Evolutionary conservation across 2,888 invertebrate species (phyloP).

Genomic region (Seira sanloemensis): DNA sequence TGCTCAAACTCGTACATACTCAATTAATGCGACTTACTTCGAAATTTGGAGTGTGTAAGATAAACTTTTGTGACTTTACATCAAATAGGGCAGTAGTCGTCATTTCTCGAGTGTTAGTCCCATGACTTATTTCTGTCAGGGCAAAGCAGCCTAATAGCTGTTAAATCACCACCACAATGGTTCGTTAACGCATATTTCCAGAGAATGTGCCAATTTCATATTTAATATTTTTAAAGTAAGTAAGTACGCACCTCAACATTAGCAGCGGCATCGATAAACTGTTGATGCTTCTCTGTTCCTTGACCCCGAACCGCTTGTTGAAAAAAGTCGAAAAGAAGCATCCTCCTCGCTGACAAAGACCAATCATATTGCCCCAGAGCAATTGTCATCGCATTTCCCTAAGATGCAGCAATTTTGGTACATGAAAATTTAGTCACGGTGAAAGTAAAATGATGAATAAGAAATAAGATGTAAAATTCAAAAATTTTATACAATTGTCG

Average conservation of each 20-base stretch:
- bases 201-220: too few relatives aligned
- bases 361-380: slow-evolving; percentile 73
- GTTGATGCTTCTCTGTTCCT: slow-evolving; percentile 76
- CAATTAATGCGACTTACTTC: slow-evolving; percentile 76
- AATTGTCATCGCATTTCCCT: slow-evolving; percentile 59
- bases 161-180: slow-evolving; percentile 1
- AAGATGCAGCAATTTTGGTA: too few relatives aligned
- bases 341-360: slow-evolving; percentile 69
- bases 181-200: too few relatives aligned
- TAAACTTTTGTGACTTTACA: slow-evolving; percentile 82
- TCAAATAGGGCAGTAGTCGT: slow-evolving; percentile 90
- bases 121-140: slow-evolving; percentile 92
- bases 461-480: slow-evolving; percentile 5
- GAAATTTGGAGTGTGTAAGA: slow-evolving; percentile 86
- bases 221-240: too few relatives aligned
- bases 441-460: too few relatives aligned
- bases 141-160: slow-evolving; percentile 69
- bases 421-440: too few relatives aligned
- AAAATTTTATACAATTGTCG: slow-evolving; percentile 55
- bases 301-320: slow-evolving; percentile 75
- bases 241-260: slow-evolving; percentile 75
- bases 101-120: slow-evolving; percentile 92
- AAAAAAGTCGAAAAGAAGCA: slow-evolving; percentile 74
- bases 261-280: slow-evolving; percentile 75
- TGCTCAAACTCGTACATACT: background rate